Evolutionary conservation across 1,140 invertebrate species (phyloP).

Genomic region (Drosophila triauraria): DNA sequence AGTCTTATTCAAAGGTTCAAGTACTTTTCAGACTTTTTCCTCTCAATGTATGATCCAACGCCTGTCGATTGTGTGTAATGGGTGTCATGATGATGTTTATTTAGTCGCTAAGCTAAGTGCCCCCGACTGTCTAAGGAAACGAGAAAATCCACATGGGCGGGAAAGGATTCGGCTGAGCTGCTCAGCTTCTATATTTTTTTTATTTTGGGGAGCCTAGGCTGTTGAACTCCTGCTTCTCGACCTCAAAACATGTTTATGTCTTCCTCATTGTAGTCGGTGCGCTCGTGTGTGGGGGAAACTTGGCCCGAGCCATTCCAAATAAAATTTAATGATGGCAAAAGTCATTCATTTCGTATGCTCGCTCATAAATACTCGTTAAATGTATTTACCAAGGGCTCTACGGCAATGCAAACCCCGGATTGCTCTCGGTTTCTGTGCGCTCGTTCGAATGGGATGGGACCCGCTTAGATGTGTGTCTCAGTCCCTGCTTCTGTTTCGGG

Average conservation of each 20-base stretch:
- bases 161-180: slow-evolving; percentile 41
- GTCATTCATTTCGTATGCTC: slow-evolving; percentile 77
- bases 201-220: slow-evolving; percentile 27
- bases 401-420: slow-evolving; percentile 57
- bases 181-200: slow-evolving; percentile 2
- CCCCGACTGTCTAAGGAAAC: slow-evolving; percentile 44
- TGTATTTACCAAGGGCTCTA: slow-evolving; percentile 71
- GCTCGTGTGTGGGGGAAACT: slow-evolving; percentile 21
- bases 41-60: slow-evolving; percentile 15
- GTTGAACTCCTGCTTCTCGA: slow-evolving; percentile 59
- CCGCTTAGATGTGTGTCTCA: slow-evolving; percentile 1
- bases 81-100: slow-evolving; percentile 78
- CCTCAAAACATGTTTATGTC: slow-evolving; percentile 69
- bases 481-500: slow-evolving; percentile 30
- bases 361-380: slow-evolving; percentile 77
- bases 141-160: slow-evolving; percentile 34
- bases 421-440: slow-evolving; percentile 30
- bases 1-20: no score
- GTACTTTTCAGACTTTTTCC: background rate
- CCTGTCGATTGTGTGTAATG: slow-evolving; percentile 64
- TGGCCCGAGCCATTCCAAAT: slow-evolving; percentile 54
- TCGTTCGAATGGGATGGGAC: background rate
- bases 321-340: slow-evolving; percentile 77
- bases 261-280: slow-evolving; percentile 57
- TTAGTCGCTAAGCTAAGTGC: slow-evolving; percentile 69